These are phyloP conservation scores for Hippocampus guttulatus DNA, from an alignment of 2,113 vertebrate genomes.

Conservation along the genomic window DNA sequence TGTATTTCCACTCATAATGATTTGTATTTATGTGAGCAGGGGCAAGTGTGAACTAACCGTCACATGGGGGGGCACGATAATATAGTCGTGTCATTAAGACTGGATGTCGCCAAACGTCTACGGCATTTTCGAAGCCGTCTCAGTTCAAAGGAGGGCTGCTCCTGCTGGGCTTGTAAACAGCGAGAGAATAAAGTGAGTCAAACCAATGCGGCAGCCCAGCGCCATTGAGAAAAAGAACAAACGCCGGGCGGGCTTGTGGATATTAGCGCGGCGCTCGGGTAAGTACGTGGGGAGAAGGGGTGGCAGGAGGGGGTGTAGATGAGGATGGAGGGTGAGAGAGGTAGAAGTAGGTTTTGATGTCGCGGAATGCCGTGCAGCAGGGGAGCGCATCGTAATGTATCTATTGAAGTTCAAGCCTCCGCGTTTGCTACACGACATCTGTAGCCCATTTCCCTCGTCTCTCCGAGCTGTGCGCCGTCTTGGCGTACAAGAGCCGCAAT, in stretches of 20 bases:
- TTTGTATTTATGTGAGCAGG: constrained; percentile 39
- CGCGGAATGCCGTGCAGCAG: constrained; percentile 45
- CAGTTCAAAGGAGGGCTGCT: constrained; percentile 57
- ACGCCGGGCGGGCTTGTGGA: constrained; percentile 25
- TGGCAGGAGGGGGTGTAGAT: constrained; percentile 38
- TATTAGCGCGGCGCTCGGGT: constrained; percentile 44
- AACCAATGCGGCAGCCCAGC: constrained; percentile 35
- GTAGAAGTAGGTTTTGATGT: constrained; percentile 60
- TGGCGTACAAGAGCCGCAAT: constrained; percentile 64
- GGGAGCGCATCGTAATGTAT: constrained; percentile 63
- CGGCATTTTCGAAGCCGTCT: constrained; percentile 42
- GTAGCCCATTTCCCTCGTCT: constrained; percentile 62
- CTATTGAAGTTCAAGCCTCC: constrained; percentile 64
- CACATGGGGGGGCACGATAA: constrained; percentile 50
- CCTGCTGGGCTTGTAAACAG: constrained; percentile 61
- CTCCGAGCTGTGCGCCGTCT: constrained; percentile 65
- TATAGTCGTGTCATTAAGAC: constrained; percentile 55
- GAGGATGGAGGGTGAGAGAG: constrained; percentile 59
- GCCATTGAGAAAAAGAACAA: constrained; percentile 17
- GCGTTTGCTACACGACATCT: constrained; percentile 68
- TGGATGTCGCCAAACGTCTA: constrained; percentile 57
- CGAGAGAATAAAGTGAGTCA: constrained; percentile 38
- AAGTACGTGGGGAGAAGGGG: constrained; percentile 9
- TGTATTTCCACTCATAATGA: constrained; percentile 45
- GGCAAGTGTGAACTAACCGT: constrained; percentile 64